Percentiles rank a stretch among this genome's conserved stretches.
These are phyloP conservation scores for Anthoscopus minutus DNA, from an alignment of 2,113 vertebrate species.

Conservation along the genomic window DNA sequence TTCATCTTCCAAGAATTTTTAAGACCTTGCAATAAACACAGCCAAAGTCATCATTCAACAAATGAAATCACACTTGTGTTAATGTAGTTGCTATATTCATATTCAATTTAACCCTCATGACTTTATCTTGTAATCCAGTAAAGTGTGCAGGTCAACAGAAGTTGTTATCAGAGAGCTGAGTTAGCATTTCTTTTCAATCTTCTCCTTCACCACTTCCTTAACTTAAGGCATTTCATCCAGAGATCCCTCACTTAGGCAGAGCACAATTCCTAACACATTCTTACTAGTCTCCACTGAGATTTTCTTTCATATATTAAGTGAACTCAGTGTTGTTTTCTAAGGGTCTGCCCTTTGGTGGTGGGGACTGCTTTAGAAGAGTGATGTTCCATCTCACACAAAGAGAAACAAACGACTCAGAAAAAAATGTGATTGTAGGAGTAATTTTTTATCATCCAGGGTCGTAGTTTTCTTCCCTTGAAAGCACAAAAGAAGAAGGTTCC, in stretches of 20 bases:
- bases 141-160: background rate
- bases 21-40: constrained; percentile 57
- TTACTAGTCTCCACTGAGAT: background rate
- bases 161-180: background rate
- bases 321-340: background rate
- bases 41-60: constrained; percentile 56
- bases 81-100: constrained; percentile 30
- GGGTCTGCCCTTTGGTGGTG: background rate
- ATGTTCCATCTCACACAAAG: background rate
- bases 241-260: background rate
- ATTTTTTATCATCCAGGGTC: background rate
- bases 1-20: constrained; percentile 56
- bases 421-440: background rate
- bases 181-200: background rate
- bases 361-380: background rate
- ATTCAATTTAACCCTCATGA: constrained; percentile 31
- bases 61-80: constrained; percentile 49
- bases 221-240: background rate
- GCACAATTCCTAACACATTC: background rate
- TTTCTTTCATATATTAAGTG: background rate
- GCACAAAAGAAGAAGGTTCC: background rate
- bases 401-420: background rate
- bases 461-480: constrained; percentile 21
- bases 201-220: background rate
- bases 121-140: constrained; percentile 47